Base-by-base conservation (phyloP, 2,888 invertebrate species). In the Meghimatium bilineatum region DNA sequence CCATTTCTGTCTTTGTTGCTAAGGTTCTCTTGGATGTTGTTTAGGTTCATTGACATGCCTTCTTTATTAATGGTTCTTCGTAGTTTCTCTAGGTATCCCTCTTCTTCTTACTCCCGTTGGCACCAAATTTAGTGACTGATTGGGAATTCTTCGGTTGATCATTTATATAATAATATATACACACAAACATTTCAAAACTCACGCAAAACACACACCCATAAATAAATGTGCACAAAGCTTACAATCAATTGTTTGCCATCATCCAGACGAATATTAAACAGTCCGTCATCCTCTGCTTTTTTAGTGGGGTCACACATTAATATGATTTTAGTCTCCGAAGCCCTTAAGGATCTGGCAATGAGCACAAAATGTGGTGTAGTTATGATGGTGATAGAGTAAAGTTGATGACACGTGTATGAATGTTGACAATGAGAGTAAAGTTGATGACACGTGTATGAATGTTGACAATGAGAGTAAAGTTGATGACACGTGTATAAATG, bases 281-380 rank as follows among this genome's bases (percentile, higher is more conserved):
- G 44, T 2, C 89, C 91, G 78, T 90, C 88, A 17, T 90, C 88
- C 23, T 84, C 78, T 2, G 72, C 81, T 0, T 79, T 83, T 52
- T 88, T 82, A 17, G 80, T 75, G 66, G 76, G 83, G 81, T 90
- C 88, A 88, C 91, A 91, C 5, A 89, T 83, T 29, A 91, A 85
- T 8, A 72, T 81, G 0, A 91, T 85, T 20, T 87, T 80, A 5
- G 89, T 89, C 56, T 71, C 85, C 76, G 88, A 87, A 5, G 84
- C 80, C 26, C 86, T 77, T 87, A 89, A 85, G 6, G 90, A 90
- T 78, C 90, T 91, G 86, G 1, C 87, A 86, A 77, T 20, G 8
- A 12, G 63, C 20, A 66, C 38, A 49, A 44, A 44, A 12, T 8
- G 6, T 44, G n/a, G 44, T 8, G 44, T 44, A 44, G 44, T 44